Base-by-base conservation (phyloP, 2,888 invertebrate species). In the Drosophila gaucha region DNA sequence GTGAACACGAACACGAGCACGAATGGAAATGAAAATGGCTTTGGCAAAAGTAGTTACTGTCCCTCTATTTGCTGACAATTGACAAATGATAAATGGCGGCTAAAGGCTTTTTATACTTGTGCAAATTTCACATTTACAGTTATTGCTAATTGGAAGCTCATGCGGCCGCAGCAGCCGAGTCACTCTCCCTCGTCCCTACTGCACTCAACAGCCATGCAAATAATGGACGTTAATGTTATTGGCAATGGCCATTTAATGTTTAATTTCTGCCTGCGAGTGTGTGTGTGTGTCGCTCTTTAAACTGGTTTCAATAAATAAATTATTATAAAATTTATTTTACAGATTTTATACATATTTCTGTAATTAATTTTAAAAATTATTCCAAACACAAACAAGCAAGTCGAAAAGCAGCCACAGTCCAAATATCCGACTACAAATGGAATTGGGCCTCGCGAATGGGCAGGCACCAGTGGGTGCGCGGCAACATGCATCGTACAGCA, bases 301-400 rank as follows among this genome's bases (percentile, higher is more conserved):
- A 86, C 78, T 78, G 78, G 79, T 80, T 83, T 55, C 86, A 80
- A 89, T 89, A 90, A 90, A 90, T 90, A 89, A 90, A 90, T 88
- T 90, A 90, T 90, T 86, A 89, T 80, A 79, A 86, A 90, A 90
- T 90, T 74, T 90, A 89, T 90, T 90, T 89, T 84, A 80, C 89
- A 83, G 79, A 90, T 90, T 90, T 89, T 89, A 47, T 49, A 60
- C 83, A 85, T 83, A 86, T 89, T 86, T 80, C 83, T 88, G 90
- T 90, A 90, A 90, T 90, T 90, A 90, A 90, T 90, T 90, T 89
- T 90, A 89, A 89, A 89, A 90, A 89, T 89, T 86, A 88, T 88
- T 86, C 76, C 88, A 89, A 90, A 88, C 71, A 77, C 89, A 80
- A 83, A 88, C 71, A n/a, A 80, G 54, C 64, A 65, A 79, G 55